A percentile compares a stretch with the other conserved stretches of the same genome.
These are phyloP conservation scores for Heliconius hewitsoni DNA, from an alignment of 1,140 invertebrate genomes.

Conservation along the genomic window DNA sequence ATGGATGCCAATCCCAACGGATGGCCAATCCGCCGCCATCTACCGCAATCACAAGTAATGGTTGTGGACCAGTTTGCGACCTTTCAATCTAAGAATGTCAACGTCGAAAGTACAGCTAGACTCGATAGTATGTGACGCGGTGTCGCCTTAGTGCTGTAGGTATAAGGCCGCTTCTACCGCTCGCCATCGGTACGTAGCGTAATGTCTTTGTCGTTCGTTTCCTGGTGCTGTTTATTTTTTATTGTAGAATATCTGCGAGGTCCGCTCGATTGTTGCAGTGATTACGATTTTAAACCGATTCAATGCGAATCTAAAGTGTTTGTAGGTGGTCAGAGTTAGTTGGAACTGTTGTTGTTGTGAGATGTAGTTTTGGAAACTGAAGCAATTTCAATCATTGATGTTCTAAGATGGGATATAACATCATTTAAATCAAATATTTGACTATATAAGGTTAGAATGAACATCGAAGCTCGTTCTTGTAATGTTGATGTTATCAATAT, in stretches of 20 bases:
- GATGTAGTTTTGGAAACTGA: conserved; percentile 4
- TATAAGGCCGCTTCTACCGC: conserved; percentile 46
- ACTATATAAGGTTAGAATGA: not conserved
- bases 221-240: conserved; percentile 43
- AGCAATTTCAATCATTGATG: not conserved
- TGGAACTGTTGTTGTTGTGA: conserved; percentile 19
- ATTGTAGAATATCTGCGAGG: conserved; percentile 52
- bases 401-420: not conserved
- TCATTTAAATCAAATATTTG: not conserved
- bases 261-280: conserved; percentile 35
- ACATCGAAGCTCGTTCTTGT: not conserved
- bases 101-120: conserved; percentile 61
- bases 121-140: not conserved
- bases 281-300: conserved; percentile 34
- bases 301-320: conserved; percentile 31
- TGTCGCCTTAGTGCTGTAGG: conserved; percentile 12
- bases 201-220: conserved; percentile 56
- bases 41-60: conserved; percentile 32
- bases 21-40: conserved; percentile 42
- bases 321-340: conserved; percentile 21
- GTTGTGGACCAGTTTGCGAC: conserved; percentile 72
- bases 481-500: not conserved
- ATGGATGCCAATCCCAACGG: conserved; percentile 58
- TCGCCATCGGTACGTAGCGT: conserved; percentile 41
- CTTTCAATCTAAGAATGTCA: conserved; percentile 78